These are phyloP conservation scores for Teleiodes luculella DNA, from an alignment of 2,888 invertebrate species.

Conservation along the genomic window DNA sequence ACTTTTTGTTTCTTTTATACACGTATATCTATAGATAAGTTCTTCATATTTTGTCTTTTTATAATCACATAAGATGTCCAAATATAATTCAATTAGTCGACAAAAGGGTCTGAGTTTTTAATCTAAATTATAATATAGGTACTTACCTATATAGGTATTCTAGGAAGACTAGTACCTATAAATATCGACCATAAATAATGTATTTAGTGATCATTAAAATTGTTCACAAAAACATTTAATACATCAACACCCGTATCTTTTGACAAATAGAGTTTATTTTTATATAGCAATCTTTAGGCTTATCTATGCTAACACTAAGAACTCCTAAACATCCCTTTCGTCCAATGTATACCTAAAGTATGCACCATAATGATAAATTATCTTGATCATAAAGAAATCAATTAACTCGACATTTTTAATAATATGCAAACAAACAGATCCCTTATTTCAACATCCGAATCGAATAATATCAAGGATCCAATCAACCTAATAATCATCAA, in stretches of 20 bases:
- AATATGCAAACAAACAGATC: no score
- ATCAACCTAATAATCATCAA: no score
- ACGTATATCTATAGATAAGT: no score
- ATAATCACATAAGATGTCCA: no score
- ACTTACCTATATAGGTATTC: no score
- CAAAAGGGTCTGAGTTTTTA: background rate
- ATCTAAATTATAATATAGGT: background rate
- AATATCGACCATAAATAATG: background rate
- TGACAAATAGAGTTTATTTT: constrained; percentile 11
- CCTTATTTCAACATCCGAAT: no score
- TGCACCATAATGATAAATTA: constrained; percentile 33
- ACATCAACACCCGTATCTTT: constrained; percentile 31
- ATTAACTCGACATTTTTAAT: background rate
- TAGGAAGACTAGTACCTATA: constrained; percentile 5
- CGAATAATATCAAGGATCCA: no score
- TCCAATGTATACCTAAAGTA: constrained; percentile 27
- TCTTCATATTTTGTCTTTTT: no score
- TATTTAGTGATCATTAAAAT: constrained; percentile 15
- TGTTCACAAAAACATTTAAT: constrained; percentile 31
- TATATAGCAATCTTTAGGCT: constrained; percentile 30
- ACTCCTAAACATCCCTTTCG: constrained; percentile 10
- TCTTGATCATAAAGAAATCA: background rate
- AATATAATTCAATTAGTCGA: no score
- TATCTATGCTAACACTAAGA: constrained; percentile 17
- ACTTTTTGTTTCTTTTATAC: no score